Evolutionary conservation across 2,888 invertebrate species (phyloP), one percentile per base, ranked within the genome.

Genomic region (Drosophila barbarae): DNA sequence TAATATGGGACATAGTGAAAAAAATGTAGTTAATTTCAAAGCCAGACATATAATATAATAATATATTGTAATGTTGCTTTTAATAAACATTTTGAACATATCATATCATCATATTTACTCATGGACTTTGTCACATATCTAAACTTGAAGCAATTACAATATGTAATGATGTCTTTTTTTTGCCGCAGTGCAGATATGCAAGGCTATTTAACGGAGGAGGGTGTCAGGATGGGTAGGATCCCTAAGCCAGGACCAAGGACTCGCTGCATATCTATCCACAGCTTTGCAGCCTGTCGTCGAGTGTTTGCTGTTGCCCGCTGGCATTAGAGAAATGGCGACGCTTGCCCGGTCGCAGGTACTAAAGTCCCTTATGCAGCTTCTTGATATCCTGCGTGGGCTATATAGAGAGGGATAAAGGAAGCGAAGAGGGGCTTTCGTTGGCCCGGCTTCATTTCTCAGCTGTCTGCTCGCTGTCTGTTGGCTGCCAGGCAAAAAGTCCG

Each of bases 381-480:
- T 73, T 78, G 84, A 78, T 84, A 84, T 73, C 76, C 72, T 51
- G 51, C 60, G 41, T 59, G 35, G 50, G 32, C n/a, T 18, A 13
- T 30, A 23, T 9, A 36, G 21, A 12, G 42, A 36, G 32, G 44
- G 41, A 47, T 32, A 12, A 18, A 39, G 41, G 41, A 10, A 23
- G 39, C 18, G 12, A 8, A 32, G 49, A 10, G 28, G 21, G 15
- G 50, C 15, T 46, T 23, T 30, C 41, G 26, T 3, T 51, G 10
- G 23, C 38, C 36, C 18, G 50, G 70, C 70, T 78, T 81, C 84
- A 84, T 78, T 78, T 78, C 84, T 78, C 84, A 78, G 71, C 78
- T 78, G 78, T 77, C 84, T 79, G 77, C 67, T 72, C 49, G 67
- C 69, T 76, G 83, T 61, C 77, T 77, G 76, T 81, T 76, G 65